These are phyloP conservation scores for Euwallacea fornicatus DNA, from an alignment of 1,140 invertebrate genomes.

Conservation along the genomic window DNA sequence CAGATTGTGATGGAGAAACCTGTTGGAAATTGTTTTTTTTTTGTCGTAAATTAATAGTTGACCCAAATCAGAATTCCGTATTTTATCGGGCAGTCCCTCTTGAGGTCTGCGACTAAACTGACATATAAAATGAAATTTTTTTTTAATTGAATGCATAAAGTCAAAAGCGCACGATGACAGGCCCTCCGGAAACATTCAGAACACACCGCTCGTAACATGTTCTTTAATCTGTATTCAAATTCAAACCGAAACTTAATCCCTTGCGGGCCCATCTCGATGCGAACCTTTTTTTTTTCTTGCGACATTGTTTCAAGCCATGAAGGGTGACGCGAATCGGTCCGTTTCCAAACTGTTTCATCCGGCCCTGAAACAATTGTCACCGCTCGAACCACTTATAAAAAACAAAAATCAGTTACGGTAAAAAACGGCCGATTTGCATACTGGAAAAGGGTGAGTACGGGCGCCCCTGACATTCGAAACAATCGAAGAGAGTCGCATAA, in stretches of 20 bases:
- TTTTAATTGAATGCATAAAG: not conserved
- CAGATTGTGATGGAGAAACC: no score
- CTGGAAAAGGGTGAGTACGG: constrained; percentile 1
- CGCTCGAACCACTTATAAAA: constrained; percentile 30
- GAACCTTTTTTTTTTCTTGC: constrained; percentile 22
- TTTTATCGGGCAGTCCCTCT: no score
- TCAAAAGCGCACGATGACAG: constrained; percentile 9
- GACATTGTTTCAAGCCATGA: constrained; percentile 30
- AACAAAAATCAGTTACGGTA: constrained; percentile 11
- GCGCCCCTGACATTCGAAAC: constrained; percentile 19
- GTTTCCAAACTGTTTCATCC: constrained; percentile 31
- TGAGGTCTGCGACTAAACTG: no score
- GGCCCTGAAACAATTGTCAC: constrained; percentile 36
- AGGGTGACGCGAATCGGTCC: constrained; percentile 29
- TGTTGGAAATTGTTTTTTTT: no score
- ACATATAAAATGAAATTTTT: not conserved
- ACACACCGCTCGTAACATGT: constrained; percentile 11
- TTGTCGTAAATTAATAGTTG: no score
- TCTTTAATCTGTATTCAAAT: constrained; percentile 23
- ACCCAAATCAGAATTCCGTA: no score
- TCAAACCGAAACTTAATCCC: constrained; percentile 30
- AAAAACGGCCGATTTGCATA: constrained; percentile 31
- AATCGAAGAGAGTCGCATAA: constrained; percentile 32
- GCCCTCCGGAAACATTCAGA: not conserved
- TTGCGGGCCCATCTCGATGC: constrained; percentile 30